phyloP scores from a whole-genome alignment of 1,140 invertebrate species.

The Diorhabda sublineata region DNA sequence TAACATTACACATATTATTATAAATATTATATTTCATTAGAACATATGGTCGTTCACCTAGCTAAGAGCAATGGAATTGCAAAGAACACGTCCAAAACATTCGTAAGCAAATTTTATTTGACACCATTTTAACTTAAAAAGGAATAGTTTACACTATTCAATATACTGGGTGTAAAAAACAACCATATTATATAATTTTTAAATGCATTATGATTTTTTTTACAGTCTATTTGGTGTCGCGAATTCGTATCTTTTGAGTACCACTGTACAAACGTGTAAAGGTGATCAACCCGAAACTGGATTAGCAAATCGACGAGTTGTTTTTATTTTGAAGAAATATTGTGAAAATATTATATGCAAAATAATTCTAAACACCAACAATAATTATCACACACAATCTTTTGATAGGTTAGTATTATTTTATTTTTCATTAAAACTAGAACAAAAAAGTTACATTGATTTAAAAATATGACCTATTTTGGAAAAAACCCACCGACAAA shows the following conservation, averaged over 20 bases:
- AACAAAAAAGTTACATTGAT: no score
- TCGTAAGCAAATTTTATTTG: constrained; percentile 12
- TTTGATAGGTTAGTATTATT: no score
- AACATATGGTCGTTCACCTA: constrained; percentile 12
- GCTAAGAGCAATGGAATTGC: constrained; percentile 5
- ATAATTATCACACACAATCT: neutral
- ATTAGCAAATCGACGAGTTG: constrained; percentile 4
- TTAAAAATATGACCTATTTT: no score
- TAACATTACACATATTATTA: neutral
- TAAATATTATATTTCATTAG: constrained; percentile 3
- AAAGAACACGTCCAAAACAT: constrained; percentile 7
- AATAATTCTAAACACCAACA: constrained; percentile 1
- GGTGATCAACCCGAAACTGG: constrained; percentile 2
- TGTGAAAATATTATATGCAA: constrained; percentile 14
- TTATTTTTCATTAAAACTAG: no score
- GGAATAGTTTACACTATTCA: neutral
- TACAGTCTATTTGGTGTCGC: no score
- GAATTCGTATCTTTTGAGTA: no score
- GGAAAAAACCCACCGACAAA: no score
- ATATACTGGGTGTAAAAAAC: neutral
- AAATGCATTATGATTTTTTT: no score
- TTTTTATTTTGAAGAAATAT: constrained; percentile 10
- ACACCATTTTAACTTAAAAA: constrained; percentile 7
- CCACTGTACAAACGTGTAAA: neutral
- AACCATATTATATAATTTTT: no score